These are phyloP conservation scores for Urocitellus parryii DNA, from an alignment of 2,113 vertebrate species.

Conservation along the genomic window DNA sequence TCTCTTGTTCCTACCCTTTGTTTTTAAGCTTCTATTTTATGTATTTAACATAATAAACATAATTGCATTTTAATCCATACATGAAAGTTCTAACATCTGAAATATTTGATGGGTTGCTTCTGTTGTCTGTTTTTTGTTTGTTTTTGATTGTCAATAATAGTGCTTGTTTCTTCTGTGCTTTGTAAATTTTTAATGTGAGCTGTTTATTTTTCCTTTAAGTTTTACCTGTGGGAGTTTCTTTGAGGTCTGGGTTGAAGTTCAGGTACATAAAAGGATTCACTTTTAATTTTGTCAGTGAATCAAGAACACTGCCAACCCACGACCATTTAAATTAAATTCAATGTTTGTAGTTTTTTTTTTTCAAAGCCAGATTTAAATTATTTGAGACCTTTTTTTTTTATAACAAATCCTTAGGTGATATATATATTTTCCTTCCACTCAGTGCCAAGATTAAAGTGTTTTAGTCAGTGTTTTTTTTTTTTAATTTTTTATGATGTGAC, in stretches of 20 bases:
- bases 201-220: constrained; percentile 14
- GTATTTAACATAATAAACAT: background rate
- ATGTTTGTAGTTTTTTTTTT: background rate
- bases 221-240: background rate
- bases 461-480: too few relatives aligned
- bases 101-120: background rate
- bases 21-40: background rate
- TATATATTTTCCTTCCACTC: background rate
- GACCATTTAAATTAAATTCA: constrained; percentile 15
- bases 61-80: background rate
- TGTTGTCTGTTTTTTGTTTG: background rate
- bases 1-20: background rate
- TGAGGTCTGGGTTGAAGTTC: background rate
- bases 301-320: background rate
- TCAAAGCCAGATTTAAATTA: background rate
- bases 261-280: background rate
- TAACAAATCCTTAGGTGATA: background rate
- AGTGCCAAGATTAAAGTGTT: background rate
- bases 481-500: too few relatives aligned
- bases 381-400: background rate
- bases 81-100: background rate
- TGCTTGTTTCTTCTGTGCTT: background rate
- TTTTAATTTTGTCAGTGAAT: constrained; percentile 4
- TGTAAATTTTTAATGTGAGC: constrained; percentile 15
- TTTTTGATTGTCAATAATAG: background rate